These are phyloP conservation scores for Drosophila cracens DNA, from an alignment of 2,888 invertebrate genomes.

Conservation along the genomic window DNA sequence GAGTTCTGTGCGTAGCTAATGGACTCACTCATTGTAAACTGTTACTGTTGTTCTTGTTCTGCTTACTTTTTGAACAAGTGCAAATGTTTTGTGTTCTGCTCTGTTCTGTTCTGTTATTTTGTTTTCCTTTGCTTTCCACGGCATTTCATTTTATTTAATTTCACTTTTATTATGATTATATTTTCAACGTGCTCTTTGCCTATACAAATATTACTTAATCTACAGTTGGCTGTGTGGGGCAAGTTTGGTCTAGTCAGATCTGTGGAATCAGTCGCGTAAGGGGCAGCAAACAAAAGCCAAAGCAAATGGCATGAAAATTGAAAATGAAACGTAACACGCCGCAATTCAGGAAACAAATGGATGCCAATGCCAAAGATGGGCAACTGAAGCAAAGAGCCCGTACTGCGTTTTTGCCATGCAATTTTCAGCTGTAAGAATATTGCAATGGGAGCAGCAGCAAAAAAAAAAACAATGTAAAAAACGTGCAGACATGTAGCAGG, in stretches of 20 bases:
- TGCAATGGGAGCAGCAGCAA: conserved; percentile 4
- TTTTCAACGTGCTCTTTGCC: conserved; percentile 44
- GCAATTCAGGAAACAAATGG: conserved; percentile 71
- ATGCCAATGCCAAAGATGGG: conserved; percentile 43
- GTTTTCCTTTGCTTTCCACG: conserved; percentile 35
- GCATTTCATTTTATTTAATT: conserved; percentile 78
- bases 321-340: conserved; percentile 72
- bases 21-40: conserved; percentile 59
- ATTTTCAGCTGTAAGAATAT: conserved; percentile 40
- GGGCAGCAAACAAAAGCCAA: conserved; percentile 33
- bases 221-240: conserved; percentile 11
- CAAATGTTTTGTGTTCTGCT: conserved; percentile 53
- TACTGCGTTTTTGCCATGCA: conserved; percentile 44
- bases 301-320: conserved; percentile 72
- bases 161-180: conserved; percentile 78
- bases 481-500: conserved; percentile 68
- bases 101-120: neutral
- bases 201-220: conserved; percentile 47
- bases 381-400: conserved; percentile 6
- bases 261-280: conserved; percentile 23
- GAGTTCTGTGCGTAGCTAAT: conserved; percentile 55
- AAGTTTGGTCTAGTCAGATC: conserved; percentile 3
- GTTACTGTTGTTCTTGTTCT: conserved; percentile 42
- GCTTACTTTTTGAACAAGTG: conserved; percentile 74
- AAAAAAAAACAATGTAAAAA: conserved; percentile 4